These are phyloP conservation scores for Drosophila anceps DNA, from an alignment of 2,888 invertebrate genomes.

Conservation along the genomic window DNA sequence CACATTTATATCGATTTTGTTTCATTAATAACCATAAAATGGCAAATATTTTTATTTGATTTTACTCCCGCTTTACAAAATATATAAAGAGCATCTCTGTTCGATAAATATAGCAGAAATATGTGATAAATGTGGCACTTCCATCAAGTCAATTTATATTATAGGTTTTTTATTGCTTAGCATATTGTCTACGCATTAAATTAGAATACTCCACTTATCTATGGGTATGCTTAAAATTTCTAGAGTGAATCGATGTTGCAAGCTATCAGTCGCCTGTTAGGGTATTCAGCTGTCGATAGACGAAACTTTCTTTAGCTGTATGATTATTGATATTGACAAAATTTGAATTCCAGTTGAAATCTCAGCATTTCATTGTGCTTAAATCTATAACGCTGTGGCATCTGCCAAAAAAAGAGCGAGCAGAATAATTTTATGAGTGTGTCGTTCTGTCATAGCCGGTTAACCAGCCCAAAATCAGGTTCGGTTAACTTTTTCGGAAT, in stretches of 20 bases:
- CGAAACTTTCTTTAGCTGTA: not conserved
- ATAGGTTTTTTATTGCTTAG: constrained; percentile 1
- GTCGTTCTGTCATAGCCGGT: constrained; percentile 81
- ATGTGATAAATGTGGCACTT: constrained; percentile 25
- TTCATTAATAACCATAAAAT: constrained; percentile 63
- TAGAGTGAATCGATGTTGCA: too few species aligned
- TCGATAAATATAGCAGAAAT: constrained; percentile 39
- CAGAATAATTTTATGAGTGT: constrained; percentile 75
- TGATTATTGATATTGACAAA: constrained; percentile 29
- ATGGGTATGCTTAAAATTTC: not conserved
- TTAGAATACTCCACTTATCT: constrained; percentile 9
- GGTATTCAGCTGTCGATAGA: constrained; percentile 19
- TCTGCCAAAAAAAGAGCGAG: constrained; percentile 35
- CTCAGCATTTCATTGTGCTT: constrained; percentile 54
- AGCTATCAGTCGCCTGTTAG: constrained; percentile 3
- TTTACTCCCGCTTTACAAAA: constrained; percentile 23
- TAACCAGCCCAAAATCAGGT: constrained; percentile 76
- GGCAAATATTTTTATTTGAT: constrained; percentile 35
- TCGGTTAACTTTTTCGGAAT: constrained; percentile 62
- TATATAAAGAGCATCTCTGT: constrained; percentile 66
- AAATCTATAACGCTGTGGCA: constrained; percentile 70
- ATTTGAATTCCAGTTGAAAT: constrained; percentile 44
- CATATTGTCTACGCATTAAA: constrained; percentile 27
- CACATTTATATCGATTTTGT: constrained; percentile 51
- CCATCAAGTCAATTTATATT: constrained; percentile 14